Evolutionary conservation across 2,113 vertebrate species (phyloP), one percentile per base, ranked within the genome.

Genomic region (Vanacampus margaritifer): DNA sequence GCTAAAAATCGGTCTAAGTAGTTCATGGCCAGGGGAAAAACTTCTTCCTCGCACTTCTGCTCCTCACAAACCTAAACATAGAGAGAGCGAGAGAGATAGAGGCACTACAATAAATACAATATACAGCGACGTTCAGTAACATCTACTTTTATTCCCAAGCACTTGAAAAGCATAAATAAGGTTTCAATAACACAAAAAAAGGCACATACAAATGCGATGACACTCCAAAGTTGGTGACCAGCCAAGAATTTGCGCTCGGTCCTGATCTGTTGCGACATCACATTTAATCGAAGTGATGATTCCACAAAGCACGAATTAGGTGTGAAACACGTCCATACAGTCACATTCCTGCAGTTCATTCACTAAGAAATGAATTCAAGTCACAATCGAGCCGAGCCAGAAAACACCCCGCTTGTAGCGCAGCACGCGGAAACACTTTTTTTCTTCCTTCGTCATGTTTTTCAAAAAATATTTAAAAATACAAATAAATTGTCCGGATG

Each of bases 391-490:
- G 39, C 64, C 84, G 73, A 90, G 88, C 84, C 88, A 89, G 45
- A 50, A 90, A 90, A 90, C 87, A 86, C 88, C 86, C 89, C 79
- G 78, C 60, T 62, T 16, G 89, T 87, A 86, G 87, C 87, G 76
- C 84, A 69, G 82, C 80, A 84, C 82, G 85, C 87, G 87, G 87
- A 87, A 88, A 87, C 80, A 70, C 72, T 32, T 68, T 80, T n/a
- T 91, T 95, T 94, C 89, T 91, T 82, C 93, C 92, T 92, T 94
- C 93, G 93, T 95, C 95, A 95, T 95, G 90, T 96, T 62, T 96
- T 97, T 95, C 94, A 95, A 94, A 97, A 96, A 97, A 94, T 95
- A 93, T 86, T 93, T 94, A 94, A 94, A 96, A 97, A 97, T 95
- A 95, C 72, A 84, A 91, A 89, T 90, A 91, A 92, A 85, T 89